These are phyloP conservation scores for Passer domesticus DNA, from an alignment of 2,113 vertebrate genomes.

Conservation along the genomic window DNA sequence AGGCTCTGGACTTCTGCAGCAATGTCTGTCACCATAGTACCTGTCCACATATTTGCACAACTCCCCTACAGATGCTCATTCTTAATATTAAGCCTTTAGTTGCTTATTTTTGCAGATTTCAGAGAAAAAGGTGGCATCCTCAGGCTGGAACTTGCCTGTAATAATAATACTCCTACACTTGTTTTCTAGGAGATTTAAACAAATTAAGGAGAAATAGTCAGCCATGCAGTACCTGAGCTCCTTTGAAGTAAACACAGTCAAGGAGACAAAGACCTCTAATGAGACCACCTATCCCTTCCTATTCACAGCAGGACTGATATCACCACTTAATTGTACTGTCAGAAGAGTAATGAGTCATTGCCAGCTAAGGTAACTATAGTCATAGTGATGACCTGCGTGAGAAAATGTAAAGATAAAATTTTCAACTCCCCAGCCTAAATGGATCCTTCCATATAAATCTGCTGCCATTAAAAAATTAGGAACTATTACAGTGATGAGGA, in stretches of 20 bases:
- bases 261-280: neutral
- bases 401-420: neutral
- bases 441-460: neutral
- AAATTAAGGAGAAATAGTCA: neutral
- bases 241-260: neutral
- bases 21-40: neutral
- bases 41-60: neutral
- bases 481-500: neutral
- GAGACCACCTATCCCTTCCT: neutral
- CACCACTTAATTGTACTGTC: neutral
- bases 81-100: neutral
- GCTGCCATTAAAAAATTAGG: neutral
- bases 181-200: neutral
- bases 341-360: neutral
- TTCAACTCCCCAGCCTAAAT: neutral
- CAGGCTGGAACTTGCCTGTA: neutral
- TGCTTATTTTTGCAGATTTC: neutral
- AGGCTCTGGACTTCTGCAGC: neutral
- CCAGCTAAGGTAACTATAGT: neutral
- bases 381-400: neutral
- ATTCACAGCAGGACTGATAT: neutral
- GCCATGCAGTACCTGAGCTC: neutral
- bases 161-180: neutral
- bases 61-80: neutral
- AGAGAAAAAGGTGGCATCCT: neutral